These are phyloP conservation scores for Chionomys nivalis DNA, from an alignment of 2,113 vertebrate genomes.

Conservation along the genomic window DNA sequence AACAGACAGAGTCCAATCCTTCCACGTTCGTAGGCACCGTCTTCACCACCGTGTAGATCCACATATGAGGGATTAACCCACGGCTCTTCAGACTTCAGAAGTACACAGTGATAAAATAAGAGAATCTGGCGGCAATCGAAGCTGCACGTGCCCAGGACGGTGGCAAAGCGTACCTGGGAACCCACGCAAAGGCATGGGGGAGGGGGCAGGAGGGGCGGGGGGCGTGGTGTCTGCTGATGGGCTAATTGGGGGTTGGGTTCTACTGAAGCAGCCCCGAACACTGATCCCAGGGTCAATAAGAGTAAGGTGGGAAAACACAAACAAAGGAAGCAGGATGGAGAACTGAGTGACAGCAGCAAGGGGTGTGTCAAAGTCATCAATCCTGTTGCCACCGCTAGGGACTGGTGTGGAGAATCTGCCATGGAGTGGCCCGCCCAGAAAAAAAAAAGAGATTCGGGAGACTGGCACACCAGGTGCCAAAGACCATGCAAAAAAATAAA, in stretches of 20 bases:
- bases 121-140: background rate
- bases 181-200: background rate
- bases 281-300: background rate
- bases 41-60: background rate
- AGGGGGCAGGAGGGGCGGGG: too few species aligned
- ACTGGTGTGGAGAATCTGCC: background rate
- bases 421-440: background rate
- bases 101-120: background rate
- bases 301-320: background rate
- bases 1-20: background rate
- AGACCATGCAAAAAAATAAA: background rate
- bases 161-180: background rate
- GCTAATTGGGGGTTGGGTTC: background rate
- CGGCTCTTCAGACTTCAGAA: background rate
- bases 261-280: background rate
- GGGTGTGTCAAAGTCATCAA: background rate
- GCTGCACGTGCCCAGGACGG: background rate
- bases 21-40: background rate
- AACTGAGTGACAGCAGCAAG: background rate
- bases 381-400: background rate
- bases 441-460: background rate
- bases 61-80: background rate
- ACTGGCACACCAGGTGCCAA: background rate
- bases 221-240: background rate
- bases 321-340: background rate